phyloP scores from a whole-genome alignment of 2,888 invertebrate species.

The Polietes domitor region DNA sequence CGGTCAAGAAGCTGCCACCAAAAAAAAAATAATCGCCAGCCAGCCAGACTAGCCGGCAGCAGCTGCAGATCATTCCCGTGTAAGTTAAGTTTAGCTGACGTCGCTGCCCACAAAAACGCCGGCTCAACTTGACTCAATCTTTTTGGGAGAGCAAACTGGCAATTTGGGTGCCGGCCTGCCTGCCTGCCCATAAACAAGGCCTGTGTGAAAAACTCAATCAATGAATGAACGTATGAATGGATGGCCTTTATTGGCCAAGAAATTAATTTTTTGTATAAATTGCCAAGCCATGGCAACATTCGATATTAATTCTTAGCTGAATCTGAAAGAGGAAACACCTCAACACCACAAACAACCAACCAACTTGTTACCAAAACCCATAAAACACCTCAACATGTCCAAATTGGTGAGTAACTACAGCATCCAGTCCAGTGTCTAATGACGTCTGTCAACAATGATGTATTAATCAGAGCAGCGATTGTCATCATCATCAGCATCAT shows the following conservation, averaged over 20 bases:
- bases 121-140: slow-evolving; percentile 52
- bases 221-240: not conserved
- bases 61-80: not conserved
- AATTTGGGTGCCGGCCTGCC: not conserved
- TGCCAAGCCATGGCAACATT: slow-evolving; percentile 46
- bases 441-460: too few relatives aligned
- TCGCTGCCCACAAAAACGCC: not conserved
- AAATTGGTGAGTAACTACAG: slow-evolving; percentile 59
- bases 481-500: not conserved
- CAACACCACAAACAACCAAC: not conserved
- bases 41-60: not conserved
- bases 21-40: not conserved
- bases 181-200: slow-evolving; percentile 6
- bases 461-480: too few relatives aligned
- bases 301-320: slow-evolving; percentile 62
- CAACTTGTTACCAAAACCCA: not conserved
- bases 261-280: slow-evolving; percentile 60
- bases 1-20: slow-evolving; percentile 48
- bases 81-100: not conserved
- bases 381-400: slow-evolving; percentile 43
- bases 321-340: slow-evolving; percentile 59
- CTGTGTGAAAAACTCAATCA: slow-evolving; percentile 11
- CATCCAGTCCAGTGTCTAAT: too few relatives aligned
- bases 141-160: slow-evolving; percentile 18
- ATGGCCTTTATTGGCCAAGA: slow-evolving; percentile 39